phyloP scores from a whole-genome alignment of 2,797 vertebrate species.

The Taenioides sp. region DNA sequence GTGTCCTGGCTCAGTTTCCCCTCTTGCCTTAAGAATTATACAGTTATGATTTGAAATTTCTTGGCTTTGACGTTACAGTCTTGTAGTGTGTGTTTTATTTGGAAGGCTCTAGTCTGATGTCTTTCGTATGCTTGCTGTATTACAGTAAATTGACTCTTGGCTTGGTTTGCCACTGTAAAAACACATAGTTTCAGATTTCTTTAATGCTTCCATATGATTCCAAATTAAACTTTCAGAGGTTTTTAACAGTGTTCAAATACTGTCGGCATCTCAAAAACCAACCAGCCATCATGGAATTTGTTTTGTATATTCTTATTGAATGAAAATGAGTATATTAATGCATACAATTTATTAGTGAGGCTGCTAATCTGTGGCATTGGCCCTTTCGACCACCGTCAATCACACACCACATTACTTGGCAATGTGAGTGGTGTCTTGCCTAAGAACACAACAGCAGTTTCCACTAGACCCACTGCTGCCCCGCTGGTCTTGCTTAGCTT shows the following conservation, averaged over 20 bases:
- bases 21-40: slow-evolving; percentile 41
- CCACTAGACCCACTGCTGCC: no score
- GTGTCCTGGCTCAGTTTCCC: slow-evolving; percentile 26
- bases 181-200: background rate
- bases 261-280: background rate
- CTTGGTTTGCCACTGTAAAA: background rate
- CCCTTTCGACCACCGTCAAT: no score
- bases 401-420: no score
- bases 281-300: background rate
- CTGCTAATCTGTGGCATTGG: no score
- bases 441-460: no score
- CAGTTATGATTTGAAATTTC: slow-evolving; percentile 49
- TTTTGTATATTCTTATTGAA: no score
- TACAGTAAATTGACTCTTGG: slow-evolving; percentile 1
- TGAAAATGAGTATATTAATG: no score
- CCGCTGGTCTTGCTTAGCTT: no score
- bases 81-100: slow-evolving; percentile 44
- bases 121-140: slow-evolving; percentile 40
- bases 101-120: slow-evolving; percentile 48
- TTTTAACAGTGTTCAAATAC: background rate
- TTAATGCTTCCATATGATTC: background rate
- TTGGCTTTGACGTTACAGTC: slow-evolving; percentile 34
- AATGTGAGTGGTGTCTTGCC: no score
- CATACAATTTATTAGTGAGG: no score
- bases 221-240: background rate